Evolutionary conservation across 2,113 vertebrate species (phyloP).

Genomic region (Menura novaehollandiae): DNA sequence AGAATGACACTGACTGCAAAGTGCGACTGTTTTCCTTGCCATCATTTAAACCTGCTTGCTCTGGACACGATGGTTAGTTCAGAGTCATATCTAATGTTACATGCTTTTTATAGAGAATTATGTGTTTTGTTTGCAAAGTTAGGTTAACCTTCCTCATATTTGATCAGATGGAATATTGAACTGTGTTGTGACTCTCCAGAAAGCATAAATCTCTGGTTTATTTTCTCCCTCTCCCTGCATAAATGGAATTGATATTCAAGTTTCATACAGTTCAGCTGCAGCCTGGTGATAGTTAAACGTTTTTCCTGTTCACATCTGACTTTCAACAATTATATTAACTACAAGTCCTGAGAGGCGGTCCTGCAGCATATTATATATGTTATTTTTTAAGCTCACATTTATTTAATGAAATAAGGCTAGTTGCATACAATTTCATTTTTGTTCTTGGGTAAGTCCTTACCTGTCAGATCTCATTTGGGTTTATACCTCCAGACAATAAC

Average conservation of each 20-base stretch:
- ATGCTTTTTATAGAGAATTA: neutral
- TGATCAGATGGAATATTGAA: neutral
- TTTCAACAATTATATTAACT: neutral
- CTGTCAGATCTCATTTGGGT: neutral
- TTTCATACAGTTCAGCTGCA: neutral
- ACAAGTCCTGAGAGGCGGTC: neutral
- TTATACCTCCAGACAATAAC: neutral
- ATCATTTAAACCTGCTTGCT: neutral
- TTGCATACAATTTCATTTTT: neutral
- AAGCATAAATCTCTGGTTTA: neutral
- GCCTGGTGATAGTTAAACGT: neutral
- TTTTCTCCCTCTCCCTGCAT: neutral
- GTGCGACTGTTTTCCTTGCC: neutral
- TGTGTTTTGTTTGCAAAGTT: neutral
- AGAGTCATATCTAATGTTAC: neutral
- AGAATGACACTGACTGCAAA: neutral
- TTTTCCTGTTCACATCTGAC: neutral
- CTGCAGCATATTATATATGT: neutral
- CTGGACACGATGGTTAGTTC: neutral
- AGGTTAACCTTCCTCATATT: neutral
- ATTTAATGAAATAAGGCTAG: neutral
- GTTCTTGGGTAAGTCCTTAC: neutral
- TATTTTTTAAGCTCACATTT: neutral
- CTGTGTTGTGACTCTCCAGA: neutral
- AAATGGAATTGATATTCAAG: neutral